These are phyloP conservation scores for Phainopepla nitens DNA, from an alignment of 2,113 vertebrate species.

Conservation along the genomic window DNA sequence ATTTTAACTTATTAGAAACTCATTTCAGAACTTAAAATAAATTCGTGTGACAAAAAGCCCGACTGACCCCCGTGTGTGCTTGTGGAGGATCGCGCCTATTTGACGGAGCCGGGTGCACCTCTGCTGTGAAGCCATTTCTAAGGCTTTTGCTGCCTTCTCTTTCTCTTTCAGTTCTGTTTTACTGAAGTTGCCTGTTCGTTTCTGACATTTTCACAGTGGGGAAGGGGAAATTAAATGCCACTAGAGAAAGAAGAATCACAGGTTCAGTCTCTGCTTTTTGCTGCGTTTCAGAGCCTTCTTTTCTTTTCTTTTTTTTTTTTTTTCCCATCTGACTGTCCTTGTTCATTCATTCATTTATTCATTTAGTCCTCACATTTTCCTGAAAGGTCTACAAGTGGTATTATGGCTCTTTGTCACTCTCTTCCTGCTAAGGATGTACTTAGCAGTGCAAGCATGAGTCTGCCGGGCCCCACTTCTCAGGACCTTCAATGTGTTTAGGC, in stretches of 20 bases:
- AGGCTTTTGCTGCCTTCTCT: neutral
- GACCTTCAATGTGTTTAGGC: neutral
- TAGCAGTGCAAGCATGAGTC: neutral
- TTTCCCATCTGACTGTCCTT: neutral
- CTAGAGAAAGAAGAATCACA: neutral
- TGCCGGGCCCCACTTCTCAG: neutral
- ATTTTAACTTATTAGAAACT: constrained; percentile 17
- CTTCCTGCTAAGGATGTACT: neutral
- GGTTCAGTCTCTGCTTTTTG: neutral
- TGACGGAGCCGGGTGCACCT: rapidly evolving
- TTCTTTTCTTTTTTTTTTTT: neutral
- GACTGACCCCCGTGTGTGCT: neutral
- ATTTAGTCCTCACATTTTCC: neutral
- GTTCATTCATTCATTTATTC: neutral
- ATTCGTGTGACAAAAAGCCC: neutral
- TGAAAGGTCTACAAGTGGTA: neutral
- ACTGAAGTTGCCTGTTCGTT: neutral
- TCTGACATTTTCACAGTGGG: neutral
- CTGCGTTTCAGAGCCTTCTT: neutral
- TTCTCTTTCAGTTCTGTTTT: constrained; percentile 23
- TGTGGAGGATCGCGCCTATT: rapidly evolving
- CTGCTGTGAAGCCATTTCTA: neutral
- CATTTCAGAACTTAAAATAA: constrained; percentile 1
- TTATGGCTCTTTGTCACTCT: neutral
- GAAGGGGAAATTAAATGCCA: constrained; percentile 19